These are phyloP conservation scores for Hypanus sabinus DNA, from an alignment of 2,113 vertebrate species.

Conservation along the genomic window DNA sequence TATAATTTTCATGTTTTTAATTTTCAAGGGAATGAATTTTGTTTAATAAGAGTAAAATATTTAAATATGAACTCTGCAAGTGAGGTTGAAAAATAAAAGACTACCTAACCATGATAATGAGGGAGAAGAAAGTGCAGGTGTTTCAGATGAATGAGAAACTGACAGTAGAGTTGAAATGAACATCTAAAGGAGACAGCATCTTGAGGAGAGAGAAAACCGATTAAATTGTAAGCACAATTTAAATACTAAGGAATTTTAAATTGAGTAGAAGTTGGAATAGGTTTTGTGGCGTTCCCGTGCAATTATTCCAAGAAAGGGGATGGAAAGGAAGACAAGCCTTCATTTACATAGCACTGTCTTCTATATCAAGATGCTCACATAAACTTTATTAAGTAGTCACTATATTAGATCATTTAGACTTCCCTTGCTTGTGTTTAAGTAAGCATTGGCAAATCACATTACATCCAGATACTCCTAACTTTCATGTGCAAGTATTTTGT, in stretches of 20 bases:
- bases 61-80: not conserved
- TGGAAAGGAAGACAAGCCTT: too few relatives aligned
- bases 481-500: not conserved
- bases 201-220: not conserved
- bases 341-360: too few relatives aligned
- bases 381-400: not conserved
- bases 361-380: not conserved
- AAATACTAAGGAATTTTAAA: not conserved
- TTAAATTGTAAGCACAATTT: not conserved
- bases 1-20: too few relatives aligned
- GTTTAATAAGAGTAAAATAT: not conserved
- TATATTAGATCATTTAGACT: not conserved
- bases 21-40: not conserved
- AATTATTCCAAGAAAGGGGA: too few relatives aligned
- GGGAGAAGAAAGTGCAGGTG: not conserved
- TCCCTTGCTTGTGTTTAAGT: not conserved
- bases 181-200: not conserved
- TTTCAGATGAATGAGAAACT: not conserved
- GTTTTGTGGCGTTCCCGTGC: not conserved
- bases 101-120: not conserved
- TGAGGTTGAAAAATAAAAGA: not conserved
- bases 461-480: not conserved
- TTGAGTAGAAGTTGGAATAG: not conserved
- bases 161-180: not conserved
- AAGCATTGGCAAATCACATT: not conserved